Conservation (phyloP, 2,888 invertebrate genomes). For the Hartigia nigra region DNA sequence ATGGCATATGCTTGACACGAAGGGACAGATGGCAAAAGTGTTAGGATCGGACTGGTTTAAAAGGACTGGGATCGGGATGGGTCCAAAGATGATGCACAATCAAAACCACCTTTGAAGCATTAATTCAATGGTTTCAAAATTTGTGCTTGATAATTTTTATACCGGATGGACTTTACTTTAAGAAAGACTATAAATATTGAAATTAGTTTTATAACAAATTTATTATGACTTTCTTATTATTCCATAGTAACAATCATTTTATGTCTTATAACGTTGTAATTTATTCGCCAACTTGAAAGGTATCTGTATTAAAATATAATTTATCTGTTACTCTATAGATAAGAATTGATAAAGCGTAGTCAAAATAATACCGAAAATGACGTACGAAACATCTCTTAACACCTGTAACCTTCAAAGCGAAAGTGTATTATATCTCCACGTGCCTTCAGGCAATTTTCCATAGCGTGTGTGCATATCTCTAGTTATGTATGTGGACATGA, state of each 20-base stretch:
- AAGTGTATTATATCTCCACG: not conserved
- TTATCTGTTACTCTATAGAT: not conserved
- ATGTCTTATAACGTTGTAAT: not conserved
- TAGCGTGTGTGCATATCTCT: not conserved
- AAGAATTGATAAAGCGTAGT: not conserved
- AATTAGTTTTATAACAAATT: not conserved
- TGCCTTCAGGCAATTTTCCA: not conserved
- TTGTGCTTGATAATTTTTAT: not conserved
- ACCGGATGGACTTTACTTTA: not conserved
- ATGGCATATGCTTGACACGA: slow-evolving; percentile 55
- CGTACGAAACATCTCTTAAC: not conserved
- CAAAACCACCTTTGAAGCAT: slow-evolving; percentile 19
- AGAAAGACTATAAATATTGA: not conserved
- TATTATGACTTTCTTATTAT: not conserved
- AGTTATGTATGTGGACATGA: not conserved
- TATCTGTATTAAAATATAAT: not conserved
- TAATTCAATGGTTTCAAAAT: slow-evolving; percentile 26
- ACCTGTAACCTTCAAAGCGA: not conserved
- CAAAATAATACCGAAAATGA: not conserved
- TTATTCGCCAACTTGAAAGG: not conserved
- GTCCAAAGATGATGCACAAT: slow-evolving; percentile 14
- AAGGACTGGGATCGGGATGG: slow-evolving; percentile 13
- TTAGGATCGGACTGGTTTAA: slow-evolving; percentile 20
- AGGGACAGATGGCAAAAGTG: slow-evolving; percentile 52
- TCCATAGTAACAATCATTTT: not conserved